Conservation (phyloP, 2,113 vertebrate species). For the Aviceda subcristata region DNA sequence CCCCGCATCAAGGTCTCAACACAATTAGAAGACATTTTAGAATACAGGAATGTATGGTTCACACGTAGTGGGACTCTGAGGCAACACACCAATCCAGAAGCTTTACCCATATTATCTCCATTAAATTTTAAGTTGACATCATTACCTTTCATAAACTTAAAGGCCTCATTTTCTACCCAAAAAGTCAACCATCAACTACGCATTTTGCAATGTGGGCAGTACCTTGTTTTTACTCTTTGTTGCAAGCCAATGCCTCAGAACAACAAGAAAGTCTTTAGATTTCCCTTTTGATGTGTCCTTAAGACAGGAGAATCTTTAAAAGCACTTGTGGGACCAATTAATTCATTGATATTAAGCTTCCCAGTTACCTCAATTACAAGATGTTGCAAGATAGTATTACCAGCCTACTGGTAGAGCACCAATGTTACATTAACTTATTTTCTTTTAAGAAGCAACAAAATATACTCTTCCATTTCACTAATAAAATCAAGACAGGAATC, state of each 20-base stretch:
- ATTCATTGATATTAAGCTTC: background rate
- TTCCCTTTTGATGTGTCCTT: background rate
- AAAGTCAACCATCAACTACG: background rate
- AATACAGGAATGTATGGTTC: background rate
- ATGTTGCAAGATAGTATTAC: background rate
- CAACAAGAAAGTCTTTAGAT: background rate
- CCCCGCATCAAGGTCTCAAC: fast-evolving
- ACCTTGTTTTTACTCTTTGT: background rate
- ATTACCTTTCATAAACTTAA: background rate
- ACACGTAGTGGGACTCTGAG: background rate
- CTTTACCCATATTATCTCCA: background rate
- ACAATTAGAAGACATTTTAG: background rate
- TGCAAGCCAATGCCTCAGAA: background rate
- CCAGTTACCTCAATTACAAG: background rate
- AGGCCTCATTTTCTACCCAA: background rate
- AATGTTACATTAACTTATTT: background rate
- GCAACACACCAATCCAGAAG: background rate
- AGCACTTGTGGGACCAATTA: background rate
- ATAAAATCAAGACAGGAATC: background rate
- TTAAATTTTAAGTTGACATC: background rate
- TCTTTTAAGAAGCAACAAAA: background rate
- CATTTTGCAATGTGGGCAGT: background rate
- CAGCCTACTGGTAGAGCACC: background rate
- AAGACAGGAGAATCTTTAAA: background rate
- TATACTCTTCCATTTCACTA: background rate